A percentile compares a stretch with the other conserved stretches of the same genome.
These are phyloP conservation scores for Sylvilagus bachmani DNA, from an alignment of 2,113 vertebrate genomes.

Conservation along the genomic window DNA sequence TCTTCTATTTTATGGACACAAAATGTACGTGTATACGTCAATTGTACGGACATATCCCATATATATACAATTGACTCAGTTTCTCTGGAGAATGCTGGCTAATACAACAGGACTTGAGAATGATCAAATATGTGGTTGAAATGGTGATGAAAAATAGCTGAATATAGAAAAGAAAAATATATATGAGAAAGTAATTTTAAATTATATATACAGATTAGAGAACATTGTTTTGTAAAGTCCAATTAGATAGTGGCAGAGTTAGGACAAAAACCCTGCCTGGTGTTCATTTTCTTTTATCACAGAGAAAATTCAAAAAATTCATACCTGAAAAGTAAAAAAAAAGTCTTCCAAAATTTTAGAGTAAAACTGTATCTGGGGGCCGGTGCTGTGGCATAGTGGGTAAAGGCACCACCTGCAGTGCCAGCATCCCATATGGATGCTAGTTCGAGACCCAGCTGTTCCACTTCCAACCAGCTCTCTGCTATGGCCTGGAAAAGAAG, in stretches of 20 bases:
- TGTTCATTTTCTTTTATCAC: slow-evolving; percentile 2
- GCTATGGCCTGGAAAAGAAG: too few relatives aligned
- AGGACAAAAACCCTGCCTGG: neutral
- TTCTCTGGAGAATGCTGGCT: neutral
- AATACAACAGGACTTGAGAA: neutral
- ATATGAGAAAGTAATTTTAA: slow-evolving; percentile 22
- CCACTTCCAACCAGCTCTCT: too few relatives aligned
- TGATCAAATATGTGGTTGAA: neutral
- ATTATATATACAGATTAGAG: neutral
- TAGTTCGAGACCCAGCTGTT: too few relatives aligned
- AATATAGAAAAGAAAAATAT: neutral
- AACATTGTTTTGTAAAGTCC: neutral
- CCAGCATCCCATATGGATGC: too few relatives aligned
- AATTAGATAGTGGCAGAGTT: neutral
- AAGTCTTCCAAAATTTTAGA: neutral
- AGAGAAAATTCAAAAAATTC: neutral
- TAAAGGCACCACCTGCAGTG: too few relatives aligned
- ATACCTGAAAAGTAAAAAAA: slow-evolving; percentile 38
- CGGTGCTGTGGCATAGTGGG: too few relatives aligned
- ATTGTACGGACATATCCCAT: neutral
- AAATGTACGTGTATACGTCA: neutral
- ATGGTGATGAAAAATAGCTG: neutral
- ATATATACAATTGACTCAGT: neutral
- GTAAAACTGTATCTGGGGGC: slow-evolving; percentile 4
- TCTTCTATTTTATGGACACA: neutral